Base-by-base conservation (phyloP, 2,113 vertebrate genomes). In the Castor canadensis region DNA sequence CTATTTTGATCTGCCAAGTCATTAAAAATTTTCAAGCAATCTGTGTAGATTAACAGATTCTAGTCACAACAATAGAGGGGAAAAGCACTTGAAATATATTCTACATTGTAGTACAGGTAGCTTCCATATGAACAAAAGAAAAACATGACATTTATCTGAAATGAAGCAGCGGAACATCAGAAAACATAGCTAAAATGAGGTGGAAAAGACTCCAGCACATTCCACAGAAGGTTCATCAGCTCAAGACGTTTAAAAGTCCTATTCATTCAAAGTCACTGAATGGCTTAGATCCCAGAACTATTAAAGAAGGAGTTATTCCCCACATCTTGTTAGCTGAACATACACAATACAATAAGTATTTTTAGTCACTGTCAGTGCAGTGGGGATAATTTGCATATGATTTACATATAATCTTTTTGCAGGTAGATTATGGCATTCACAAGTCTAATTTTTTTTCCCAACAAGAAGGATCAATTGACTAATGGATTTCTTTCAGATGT, bases 371-470 rank as follows among this genome's bases (percentile, higher is more conserved):
- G 88, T 86, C 85, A 85, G 84, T 62, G 38, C 32, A 75, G 24
- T 47, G 76, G 6, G 16, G 52, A 0, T 71, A 26, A 95, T 97
- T 95, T 97, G 85, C 95, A 97, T 95, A 35, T 71, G 49, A 96
- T 96, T 97, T 97, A 66, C 85, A 96, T 89, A 93, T 66, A 96
- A 49, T 89, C 58, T 95, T 93, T 89, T 86, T 45, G 35, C 66
- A 69, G 32, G 84, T 28, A 56, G 67, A 97, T 94, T 84, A 93
- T 47, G 4, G 67, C 62, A 54, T 91, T 96, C 88, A 94, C 62
- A 58, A 72, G 49, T 92, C 84, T 93, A 81, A 93, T 81, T 58
- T 71, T 92, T 90, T 43, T 40, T 87, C 69, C 47, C 91, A 82
- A 89, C 94, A 38, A 89, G 66, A 89, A 83, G 10, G 35, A 58